Evolutionary conservation across 2,113 vertebrate genomes (phyloP).

Genomic region (Lepus timidus): DNA sequence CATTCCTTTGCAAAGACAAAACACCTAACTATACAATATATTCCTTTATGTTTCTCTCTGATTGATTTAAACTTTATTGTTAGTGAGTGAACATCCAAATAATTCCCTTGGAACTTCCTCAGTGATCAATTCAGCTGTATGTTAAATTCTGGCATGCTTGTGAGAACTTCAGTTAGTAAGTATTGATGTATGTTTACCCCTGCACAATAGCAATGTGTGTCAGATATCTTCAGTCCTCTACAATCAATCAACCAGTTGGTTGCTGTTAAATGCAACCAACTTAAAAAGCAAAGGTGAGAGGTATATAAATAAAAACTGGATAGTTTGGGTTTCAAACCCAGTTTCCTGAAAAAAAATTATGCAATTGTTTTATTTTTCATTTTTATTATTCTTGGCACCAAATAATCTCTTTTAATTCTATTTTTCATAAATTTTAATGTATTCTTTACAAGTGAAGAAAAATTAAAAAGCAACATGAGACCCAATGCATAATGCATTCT

Average conservation of each 20-base stretch:
- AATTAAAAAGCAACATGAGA: neutral
- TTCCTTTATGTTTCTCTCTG: neutral
- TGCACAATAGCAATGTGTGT: neutral
- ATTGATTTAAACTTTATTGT: conserved; percentile 5
- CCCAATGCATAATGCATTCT: too few relatives aligned
- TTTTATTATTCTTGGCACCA: neutral
- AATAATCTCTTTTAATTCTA: too few relatives aligned
- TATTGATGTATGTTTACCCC: conserved; percentile 26
- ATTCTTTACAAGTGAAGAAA: too few relatives aligned
- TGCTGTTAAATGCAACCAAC: too few relatives aligned
- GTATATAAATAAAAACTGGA: neutral
- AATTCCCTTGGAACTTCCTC: neutral
- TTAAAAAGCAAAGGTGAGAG: neutral
- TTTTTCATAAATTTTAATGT: too few relatives aligned
- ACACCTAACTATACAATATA: neutral
- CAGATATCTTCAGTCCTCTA: neutral
- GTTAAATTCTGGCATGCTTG: conserved; percentile 25
- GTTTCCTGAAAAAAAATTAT: neutral
- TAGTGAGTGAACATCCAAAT: conserved; percentile 40
- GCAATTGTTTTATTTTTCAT: neutral
- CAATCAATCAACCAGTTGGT: neutral
- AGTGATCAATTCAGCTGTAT: conserved; percentile 32
- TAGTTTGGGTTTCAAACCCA: neutral
- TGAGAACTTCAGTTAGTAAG: conserved; percentile 51
- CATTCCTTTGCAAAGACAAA: neutral